phyloP scores from a whole-genome alignment of 1,140 invertebrate genomes.

The Drosophila suzukii region DNA sequence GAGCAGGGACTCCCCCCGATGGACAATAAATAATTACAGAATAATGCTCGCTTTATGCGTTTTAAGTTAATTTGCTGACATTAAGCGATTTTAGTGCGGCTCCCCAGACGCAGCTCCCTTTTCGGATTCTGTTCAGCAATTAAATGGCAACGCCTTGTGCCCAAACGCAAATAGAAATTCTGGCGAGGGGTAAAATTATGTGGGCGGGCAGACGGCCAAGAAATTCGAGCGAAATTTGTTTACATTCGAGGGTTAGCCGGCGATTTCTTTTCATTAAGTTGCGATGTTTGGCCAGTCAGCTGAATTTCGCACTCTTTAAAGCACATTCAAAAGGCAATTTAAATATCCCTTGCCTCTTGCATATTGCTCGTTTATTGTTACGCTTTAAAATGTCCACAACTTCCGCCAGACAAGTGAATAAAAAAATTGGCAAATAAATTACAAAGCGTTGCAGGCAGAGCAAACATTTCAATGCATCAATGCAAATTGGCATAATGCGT shows the following conservation, averaged over 20 bases:
- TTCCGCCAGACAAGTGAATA: constrained; percentile 35
- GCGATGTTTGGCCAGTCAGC: not conserved
- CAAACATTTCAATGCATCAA: constrained; percentile 58
- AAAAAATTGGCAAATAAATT: constrained; percentile 42
- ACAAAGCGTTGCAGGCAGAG: constrained; percentile 30
- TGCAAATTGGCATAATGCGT: constrained; percentile 65
- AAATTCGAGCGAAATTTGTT: constrained; percentile 35
- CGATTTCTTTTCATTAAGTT: constrained; percentile 47
- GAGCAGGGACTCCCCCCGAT: constrained; percentile 6
- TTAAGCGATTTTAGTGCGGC: constrained; percentile 77
- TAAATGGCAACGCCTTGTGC: constrained; percentile 71
- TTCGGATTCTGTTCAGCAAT: constrained; percentile 38
- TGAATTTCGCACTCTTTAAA: constrained; percentile 7
- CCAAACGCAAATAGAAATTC: constrained; percentile 63
- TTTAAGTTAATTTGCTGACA: constrained; percentile 83
- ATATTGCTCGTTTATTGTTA: constrained; percentile 39
- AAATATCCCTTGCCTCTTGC: constrained; percentile 12
- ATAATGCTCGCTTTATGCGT: constrained; percentile 82
- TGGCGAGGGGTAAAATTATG: constrained; percentile 40
- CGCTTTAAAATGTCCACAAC: constrained; percentile 55
- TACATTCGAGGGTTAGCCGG: constrained; percentile 35
- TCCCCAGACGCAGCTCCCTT: constrained; percentile 36
- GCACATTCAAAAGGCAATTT: constrained; percentile 6
- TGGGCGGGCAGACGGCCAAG: constrained; percentile 65
- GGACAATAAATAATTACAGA: constrained; percentile 80